Percentiles rank a stretch among this genome's conserved stretches.
phyloP scores from a whole-genome alignment of 2,797 vertebrate species.

The Notamacropus eugenii region DNA sequence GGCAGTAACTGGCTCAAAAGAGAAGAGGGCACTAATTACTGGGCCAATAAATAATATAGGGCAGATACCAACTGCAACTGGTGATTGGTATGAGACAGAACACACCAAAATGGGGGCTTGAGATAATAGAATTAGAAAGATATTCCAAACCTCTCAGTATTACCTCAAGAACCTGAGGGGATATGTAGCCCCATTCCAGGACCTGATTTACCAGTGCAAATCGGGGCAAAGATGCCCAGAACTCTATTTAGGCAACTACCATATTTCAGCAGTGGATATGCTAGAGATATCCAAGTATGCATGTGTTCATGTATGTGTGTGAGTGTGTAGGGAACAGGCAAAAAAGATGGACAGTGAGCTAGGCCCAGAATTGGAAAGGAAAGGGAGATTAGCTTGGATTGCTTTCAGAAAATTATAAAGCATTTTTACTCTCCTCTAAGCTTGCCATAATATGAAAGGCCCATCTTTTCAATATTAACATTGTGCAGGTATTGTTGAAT shows the following conservation, averaged over 20 bases:
- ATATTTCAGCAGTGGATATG: background rate
- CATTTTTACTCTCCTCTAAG: too few relatives aligned
- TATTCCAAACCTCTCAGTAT: background rate
- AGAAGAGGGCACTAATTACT: background rate
- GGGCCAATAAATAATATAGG: background rate
- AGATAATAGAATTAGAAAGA: background rate
- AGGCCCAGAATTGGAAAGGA: too few relatives aligned
- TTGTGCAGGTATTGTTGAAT: background rate
- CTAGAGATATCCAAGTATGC: too few relatives aligned
- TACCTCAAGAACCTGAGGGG: background rate
- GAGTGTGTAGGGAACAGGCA: background rate
- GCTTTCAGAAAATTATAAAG: too few relatives aligned
- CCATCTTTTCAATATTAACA: background rate
- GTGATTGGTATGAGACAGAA: background rate
- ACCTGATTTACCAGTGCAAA: background rate
- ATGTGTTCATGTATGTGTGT: too few relatives aligned
- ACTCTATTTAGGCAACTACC: background rate
- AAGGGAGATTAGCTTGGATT: too few relatives aligned
- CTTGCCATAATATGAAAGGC: too few relatives aligned
- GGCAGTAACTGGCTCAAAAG: background rate
- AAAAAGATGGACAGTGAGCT: background rate
- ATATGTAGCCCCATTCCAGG: background rate
- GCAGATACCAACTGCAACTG: background rate
- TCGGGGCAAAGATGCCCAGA: background rate
- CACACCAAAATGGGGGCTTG: too few relatives aligned